Evolutionary conservation across 1,140 invertebrate genomes (phyloP), one percentile per base, ranked within the genome.

Genomic region (Lepidotrigona ventralis): DNA sequence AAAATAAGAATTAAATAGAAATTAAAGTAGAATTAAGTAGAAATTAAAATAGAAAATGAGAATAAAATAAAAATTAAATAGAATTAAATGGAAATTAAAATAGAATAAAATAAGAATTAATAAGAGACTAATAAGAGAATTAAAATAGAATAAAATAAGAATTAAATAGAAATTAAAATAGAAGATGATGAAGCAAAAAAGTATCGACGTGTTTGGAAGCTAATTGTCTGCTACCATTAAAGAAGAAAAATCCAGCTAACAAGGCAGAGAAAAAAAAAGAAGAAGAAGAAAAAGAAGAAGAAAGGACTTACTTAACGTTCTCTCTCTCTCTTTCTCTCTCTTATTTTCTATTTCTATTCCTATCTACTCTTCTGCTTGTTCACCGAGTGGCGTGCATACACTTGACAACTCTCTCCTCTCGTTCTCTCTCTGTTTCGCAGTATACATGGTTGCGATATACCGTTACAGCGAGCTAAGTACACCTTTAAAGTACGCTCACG

Each of bases 401-500:
- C 64, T 60, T 21, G 33, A 68, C 75, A 15, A 26, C 26, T 19
- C 14, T 26, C 33, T 19, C 33, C 64, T 66, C 39, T 46, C 21
- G 33, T 19, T 66, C 39, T 46, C n/a, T 29, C 51, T 64, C 39
- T 71, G 23, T 19, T 8, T 68, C 26, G n/a, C 23, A 26, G 33
- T 9, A 68, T 46, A 64, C 81, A 79, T 84, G 66, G 83, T 46
- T 29, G 51, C 56, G 64, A 69, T 80, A 74, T 79, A 89, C 87
- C 87, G 87, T 89, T 89, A 89, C 56, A 76, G 60, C 73, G 79
- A 56, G 81, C 70, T 64, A 83, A 78, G 74, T 78, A 64, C 53
- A 60, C 68, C 78, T 89, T 89, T 84, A 81, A 75, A 89, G 84
- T 89, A 88, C 84, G 84, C 77, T 89, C 87, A 89, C 87, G 87